Base-by-base conservation (phyloP, 1,140 invertebrate genomes). In the Aphidius ervi region DNA sequence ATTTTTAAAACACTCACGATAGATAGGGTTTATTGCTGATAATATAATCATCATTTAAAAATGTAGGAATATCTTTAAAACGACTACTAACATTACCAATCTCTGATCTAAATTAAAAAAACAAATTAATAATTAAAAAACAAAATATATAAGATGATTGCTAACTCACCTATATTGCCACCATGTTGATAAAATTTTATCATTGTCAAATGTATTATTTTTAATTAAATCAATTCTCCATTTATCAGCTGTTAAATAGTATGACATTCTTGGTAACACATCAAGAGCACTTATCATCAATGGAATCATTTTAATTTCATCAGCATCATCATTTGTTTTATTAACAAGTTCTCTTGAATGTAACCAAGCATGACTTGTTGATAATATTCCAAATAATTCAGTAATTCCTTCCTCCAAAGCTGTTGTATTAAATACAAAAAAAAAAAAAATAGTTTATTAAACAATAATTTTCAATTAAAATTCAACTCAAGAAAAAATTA, bases 1-100 rank as follows among this genome's bases (percentile, higher is more conserved):
- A 53, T 58, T 31, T 37, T 41, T 39, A 8, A 7, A 37, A 40
- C 60, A 75, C 75, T 74, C 71, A 85, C 84, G 80, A 74, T 48
- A 85, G 75, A 70, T 82, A 84, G 39, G 85, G 85, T 68, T 81
- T 82, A 64, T 86, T 86, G 31, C 76, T 79, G 20, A 80, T 68
- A 55, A 86, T 80, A 50, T 82, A 73, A 10, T 78, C 70, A 67
- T 86, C 84, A 53, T 79, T 77, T 48, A 87, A 70, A 63, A 84
- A 82, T 59, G 74, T 69, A 0, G 75, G 75, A 16, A 67, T 39
- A 46, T 68, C 58, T 9, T 45, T 49, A 9, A 48, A 56, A 41
- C 46, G 43, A 2, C 67, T 55, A 50, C 42, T 62, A 5, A 74
- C 40, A 23, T 65, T 63, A 61, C 75, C 74, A 49, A 74, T 73